These are phyloP conservation scores for Cerastoderma edule DNA, from an alignment of 2,888 invertebrate genomes.

Conservation along the genomic window DNA sequence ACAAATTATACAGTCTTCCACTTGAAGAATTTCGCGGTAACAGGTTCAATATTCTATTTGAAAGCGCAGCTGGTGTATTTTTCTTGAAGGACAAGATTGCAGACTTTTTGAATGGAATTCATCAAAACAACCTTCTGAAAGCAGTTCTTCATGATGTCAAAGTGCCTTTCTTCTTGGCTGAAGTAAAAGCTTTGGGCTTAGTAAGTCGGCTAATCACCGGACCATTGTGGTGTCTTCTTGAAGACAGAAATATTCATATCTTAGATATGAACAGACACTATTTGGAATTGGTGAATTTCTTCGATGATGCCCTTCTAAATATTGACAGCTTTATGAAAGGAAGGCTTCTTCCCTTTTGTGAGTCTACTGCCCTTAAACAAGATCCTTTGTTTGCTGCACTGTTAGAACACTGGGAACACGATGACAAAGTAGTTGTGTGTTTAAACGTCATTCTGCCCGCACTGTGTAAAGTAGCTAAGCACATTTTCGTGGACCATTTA, in stretches of 20 bases:
- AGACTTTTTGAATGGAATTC: conserved; percentile 34
- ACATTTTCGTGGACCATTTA: conserved; percentile 34
- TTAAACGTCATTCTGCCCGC: conserved; percentile 37
- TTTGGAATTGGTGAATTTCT: conserved; percentile 34
- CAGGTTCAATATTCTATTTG: conserved; percentile 59
- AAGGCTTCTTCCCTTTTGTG: background rate
- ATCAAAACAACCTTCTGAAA: conserved; percentile 45
- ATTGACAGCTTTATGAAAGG: conserved; percentile 32
- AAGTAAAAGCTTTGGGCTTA: conserved; percentile 59
- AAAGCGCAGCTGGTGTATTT: conserved; percentile 38
- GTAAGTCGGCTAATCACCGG: conserved; percentile 42
- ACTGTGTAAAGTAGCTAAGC: conserved; percentile 15
- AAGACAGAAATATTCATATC: conserved; percentile 40
- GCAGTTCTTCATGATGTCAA: conserved; percentile 48
- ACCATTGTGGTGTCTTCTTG: conserved; percentile 46
- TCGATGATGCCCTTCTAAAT: conserved; percentile 23
- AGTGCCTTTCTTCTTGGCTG: conserved; percentile 52
- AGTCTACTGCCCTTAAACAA: conserved; percentile 32
- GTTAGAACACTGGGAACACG: conserved; percentile 30
- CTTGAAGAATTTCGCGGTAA: conserved; percentile 52
- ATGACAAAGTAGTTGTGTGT: conserved; percentile 30
- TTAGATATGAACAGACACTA: conserved; percentile 39
- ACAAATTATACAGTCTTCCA: conserved; percentile 31
- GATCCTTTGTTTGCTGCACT: conserved; percentile 31
- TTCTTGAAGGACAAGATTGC: conserved; percentile 43